These are phyloP conservation scores for Himantopus leucocephalus DNA, from an alignment of 2,113 vertebrate genomes.

Conservation along the genomic window DNA sequence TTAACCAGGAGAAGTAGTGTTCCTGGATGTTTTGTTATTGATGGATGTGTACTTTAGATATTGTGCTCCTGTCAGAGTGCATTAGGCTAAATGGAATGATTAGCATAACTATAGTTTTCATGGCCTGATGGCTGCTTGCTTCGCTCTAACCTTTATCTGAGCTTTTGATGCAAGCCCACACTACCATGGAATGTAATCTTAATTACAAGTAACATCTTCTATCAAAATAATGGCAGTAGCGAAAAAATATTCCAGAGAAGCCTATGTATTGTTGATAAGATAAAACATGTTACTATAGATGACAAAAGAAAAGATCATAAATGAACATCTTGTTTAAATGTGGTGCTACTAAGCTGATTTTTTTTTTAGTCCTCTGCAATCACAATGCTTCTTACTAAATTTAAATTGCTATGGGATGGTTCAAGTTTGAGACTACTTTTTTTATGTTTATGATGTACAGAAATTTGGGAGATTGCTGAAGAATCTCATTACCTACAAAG, in stretches of 20 bases:
- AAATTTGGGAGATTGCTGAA: background rate
- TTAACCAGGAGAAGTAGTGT: background rate
- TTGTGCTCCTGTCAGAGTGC: constrained; percentile 41
- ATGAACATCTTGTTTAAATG: background rate
- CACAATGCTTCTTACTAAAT: background rate
- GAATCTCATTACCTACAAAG: background rate
- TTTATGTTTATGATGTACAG: background rate
- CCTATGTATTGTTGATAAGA: background rate
- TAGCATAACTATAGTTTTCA: background rate
- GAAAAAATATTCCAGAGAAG: background rate
- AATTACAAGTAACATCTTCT: background rate
- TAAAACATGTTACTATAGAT: background rate
- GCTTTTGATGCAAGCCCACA: background rate
- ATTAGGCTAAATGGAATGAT: constrained; percentile 32
- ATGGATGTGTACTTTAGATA: constrained; percentile 35
- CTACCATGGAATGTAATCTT: background rate
- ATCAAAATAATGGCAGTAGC: background rate
- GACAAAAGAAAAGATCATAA: background rate
- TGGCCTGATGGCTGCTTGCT: background rate
- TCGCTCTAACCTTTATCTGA: background rate
- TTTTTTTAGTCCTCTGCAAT: background rate
- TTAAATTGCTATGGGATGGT: background rate
- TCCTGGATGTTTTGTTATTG: constrained; percentile 21
- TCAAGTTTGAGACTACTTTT: background rate
- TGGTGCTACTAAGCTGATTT: background rate